Percentiles rank a stretch among this genome's conserved stretches.
These are phyloP conservation scores for Kobus ellipsiprymnus DNA, from an alignment of 2,113 vertebrate genomes.

Conservation along the genomic window DNA sequence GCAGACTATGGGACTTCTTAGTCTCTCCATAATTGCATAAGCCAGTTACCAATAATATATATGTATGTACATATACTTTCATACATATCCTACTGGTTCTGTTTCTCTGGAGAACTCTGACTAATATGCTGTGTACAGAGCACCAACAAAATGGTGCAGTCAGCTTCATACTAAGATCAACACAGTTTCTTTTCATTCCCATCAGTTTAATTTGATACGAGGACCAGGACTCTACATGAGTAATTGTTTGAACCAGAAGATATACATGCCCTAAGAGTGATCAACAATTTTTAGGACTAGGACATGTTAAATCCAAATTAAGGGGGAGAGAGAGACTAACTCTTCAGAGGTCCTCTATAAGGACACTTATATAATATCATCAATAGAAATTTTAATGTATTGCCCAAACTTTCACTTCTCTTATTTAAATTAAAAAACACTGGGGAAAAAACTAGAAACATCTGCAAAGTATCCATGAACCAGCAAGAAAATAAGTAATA, in stretches of 20 bases:
- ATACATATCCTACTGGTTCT: background rate
- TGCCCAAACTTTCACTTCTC: background rate
- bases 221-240: background rate
- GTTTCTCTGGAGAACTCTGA: background rate
- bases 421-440: background rate
- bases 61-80: background rate
- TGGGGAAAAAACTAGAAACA: background rate
- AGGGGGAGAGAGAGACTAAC: background rate
- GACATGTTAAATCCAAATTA: constrained; percentile 2
- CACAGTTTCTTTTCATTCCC: background rate
- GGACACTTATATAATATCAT: background rate
- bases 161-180: background rate
- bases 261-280: background rate
- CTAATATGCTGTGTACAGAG: background rate
- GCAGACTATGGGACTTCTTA: background rate
- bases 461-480: background rate
- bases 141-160: background rate
- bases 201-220: background rate
- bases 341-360: background rate
- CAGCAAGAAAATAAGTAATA: background rate
- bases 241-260: constrained; percentile 13
- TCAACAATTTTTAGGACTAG: background rate
- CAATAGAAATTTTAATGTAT: background rate
- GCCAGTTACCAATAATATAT: background rate
- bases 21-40: background rate